Conservation (phyloP, 2,888 invertebrate genomes). For the Dryomyza anilis region DNA sequence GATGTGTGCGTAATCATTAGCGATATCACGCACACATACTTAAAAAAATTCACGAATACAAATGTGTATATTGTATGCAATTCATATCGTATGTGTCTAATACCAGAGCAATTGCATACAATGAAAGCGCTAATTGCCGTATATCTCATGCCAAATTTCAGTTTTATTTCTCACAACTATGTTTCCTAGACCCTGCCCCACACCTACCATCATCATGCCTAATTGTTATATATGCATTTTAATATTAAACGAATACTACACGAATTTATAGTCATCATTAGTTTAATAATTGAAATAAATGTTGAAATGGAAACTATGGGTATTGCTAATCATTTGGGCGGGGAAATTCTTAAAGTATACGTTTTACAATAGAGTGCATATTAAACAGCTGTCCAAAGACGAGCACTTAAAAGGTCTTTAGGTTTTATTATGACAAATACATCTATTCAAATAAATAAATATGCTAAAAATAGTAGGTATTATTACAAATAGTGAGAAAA, state of each 20-base stretch:
- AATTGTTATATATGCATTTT: not conserved
- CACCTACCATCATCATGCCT: not conserved
- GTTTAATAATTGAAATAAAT: not conserved
- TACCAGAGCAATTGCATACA: constrained; percentile 1
- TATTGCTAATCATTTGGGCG: too few relatives aligned
- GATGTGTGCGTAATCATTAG: constrained; percentile 53
- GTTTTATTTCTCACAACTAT: not conserved
- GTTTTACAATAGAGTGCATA: too few relatives aligned
- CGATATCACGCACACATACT: constrained; percentile 40
- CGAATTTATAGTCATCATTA: not conserved
- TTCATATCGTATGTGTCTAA: not conserved
- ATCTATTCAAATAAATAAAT: too few relatives aligned
- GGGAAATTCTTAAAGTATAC: too few relatives aligned
- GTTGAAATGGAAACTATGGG: not conserved
- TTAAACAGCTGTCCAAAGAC: too few relatives aligned
- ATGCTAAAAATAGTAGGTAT: too few relatives aligned
- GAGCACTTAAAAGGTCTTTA: too few relatives aligned
- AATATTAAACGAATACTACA: not conserved
- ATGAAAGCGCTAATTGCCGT: constrained; percentile 49
- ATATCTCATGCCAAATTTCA: not conserved
- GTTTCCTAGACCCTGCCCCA: not conserved
- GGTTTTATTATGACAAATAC: too few relatives aligned
- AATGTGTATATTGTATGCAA: not conserved
- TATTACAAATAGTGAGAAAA: too few relatives aligned
- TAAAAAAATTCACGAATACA: constrained; percentile 3